These are phyloP conservation scores for Premnoplex brunnescens DNA, from an alignment of 2,797 vertebrate species.

Conservation along the genomic window DNA sequence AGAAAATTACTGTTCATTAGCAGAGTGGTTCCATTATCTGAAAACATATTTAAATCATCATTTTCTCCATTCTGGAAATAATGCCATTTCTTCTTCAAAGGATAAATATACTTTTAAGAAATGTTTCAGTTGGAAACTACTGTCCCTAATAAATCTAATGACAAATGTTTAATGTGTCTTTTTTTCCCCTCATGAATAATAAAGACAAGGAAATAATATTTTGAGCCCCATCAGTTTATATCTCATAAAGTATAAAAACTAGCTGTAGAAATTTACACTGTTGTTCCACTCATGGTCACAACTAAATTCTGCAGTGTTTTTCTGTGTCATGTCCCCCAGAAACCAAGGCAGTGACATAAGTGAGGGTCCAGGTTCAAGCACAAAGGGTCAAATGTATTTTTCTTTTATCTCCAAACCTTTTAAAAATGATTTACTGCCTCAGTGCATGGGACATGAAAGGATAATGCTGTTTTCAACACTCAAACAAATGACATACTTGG, in stretches of 20 bases:
- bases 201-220: neutral
- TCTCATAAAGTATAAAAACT: neutral
- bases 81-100: slow-evolving; percentile 1
- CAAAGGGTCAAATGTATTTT: slow-evolving; percentile 59
- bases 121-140: neutral
- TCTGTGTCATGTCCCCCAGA: neutral
- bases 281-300: neutral
- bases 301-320: neutral
- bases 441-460: slow-evolving; percentile 37
- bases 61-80: slow-evolving; percentile 21
- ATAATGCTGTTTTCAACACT: slow-evolving; percentile 53
- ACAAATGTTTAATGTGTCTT: neutral
- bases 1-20: slow-evolving; percentile 70
- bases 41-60: slow-evolving; percentile 53
- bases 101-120: slow-evolving; percentile 5
- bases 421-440: slow-evolving; percentile 60
- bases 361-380: slow-evolving; percentile 14
- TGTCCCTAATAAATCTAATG: neutral
- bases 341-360: slow-evolving; percentile 10
- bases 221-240: neutral
- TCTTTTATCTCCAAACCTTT: slow-evolving; percentile 51
- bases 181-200: neutral
- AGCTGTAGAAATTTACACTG: neutral
- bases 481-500: slow-evolving; percentile 37
- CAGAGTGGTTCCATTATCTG: slow-evolving; percentile 52